Conservation (phyloP, 2,888 invertebrate genomes). For the Acanthosepion esculentum region DNA sequence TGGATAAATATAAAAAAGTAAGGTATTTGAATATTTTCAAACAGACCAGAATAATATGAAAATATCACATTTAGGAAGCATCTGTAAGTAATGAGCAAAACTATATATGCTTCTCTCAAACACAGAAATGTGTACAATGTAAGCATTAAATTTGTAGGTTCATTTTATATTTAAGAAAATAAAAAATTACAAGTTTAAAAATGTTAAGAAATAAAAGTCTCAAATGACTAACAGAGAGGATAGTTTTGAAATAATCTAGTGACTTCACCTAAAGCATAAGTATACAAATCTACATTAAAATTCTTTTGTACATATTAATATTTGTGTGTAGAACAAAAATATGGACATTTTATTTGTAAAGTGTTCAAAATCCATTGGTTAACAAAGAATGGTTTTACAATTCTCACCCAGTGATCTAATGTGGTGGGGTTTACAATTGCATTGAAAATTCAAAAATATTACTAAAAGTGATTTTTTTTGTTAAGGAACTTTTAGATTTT, state of each 20-base stretch:
- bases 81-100: neutral
- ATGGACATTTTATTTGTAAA: neutral
- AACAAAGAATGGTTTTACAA: too few species aligned
- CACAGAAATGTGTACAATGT: neutral
- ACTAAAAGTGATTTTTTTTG: neutral
- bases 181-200: too few species aligned
- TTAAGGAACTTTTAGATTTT: neutral
- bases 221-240: too few species aligned
- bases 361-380: neutral
- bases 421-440: neutral
- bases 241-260: neutral
- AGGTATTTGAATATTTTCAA: neutral
- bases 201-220: too few species aligned
- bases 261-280: neutral
- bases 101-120: neutral
- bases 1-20: too few species aligned
- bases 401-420: too few species aligned
- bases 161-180: too few species aligned
- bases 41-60: neutral
- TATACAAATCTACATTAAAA: neutral
- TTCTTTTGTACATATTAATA: too few species aligned
- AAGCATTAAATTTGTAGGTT: too few species aligned
- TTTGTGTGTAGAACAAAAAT: neutral
- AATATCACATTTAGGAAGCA: conserved; percentile 16
- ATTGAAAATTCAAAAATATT: neutral